Evolutionary conservation across 92 coral and sea anemone species (phyloP).

Genomic region (Epizoanthus ramosus): DNA sequence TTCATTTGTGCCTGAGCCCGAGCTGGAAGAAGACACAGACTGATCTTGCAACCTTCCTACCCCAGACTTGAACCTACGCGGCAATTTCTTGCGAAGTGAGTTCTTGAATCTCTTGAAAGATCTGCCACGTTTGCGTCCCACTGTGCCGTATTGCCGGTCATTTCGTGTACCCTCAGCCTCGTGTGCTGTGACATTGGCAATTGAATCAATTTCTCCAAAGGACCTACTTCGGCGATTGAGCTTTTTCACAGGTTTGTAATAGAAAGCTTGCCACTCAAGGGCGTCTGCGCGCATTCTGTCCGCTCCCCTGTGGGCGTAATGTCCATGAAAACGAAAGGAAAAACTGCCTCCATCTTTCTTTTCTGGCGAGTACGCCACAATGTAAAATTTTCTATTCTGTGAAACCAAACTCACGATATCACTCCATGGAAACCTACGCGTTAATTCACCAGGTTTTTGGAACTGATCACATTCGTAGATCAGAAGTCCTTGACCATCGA

Average conservation of each 20-base stretch:
- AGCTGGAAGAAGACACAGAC: background rate
- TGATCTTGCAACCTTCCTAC: background rate
- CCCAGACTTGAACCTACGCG: constrained; percentile 55
- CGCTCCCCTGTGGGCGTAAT: constrained; percentile 90
- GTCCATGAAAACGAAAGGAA: constrained; percentile 89
- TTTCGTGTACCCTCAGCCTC: constrained; percentile 28
- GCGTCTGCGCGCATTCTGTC: constrained; percentile 71
- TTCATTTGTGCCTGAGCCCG: constrained; percentile 3
- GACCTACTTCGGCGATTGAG: constrained; percentile 79
- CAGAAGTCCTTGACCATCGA: constrained; percentile 71
- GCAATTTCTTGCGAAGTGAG: constrained; percentile 64
- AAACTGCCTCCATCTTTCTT: constrained; percentile 77
- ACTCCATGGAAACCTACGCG: constrained; percentile 72
- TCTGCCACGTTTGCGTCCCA: constrained; percentile 33
- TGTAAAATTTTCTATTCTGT: constrained; percentile 86
- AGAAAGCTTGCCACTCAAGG: constrained; percentile 62
- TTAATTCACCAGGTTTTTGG: constrained; percentile 64
- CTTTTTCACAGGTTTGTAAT: constrained; percentile 75
- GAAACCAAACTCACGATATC: constrained; percentile 74
- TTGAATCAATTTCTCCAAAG: constrained; percentile 79
- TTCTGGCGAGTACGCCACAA: constrained; percentile 72
- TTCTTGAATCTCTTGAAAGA: constrained; percentile 70
- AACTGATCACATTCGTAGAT: constrained; percentile 63
- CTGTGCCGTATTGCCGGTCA: constrained; percentile 70
- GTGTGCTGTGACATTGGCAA: constrained; percentile 39